Evolutionary conservation across 1,140 invertebrate species (phyloP).

Genomic region (Cotesia glomerata): DNA sequence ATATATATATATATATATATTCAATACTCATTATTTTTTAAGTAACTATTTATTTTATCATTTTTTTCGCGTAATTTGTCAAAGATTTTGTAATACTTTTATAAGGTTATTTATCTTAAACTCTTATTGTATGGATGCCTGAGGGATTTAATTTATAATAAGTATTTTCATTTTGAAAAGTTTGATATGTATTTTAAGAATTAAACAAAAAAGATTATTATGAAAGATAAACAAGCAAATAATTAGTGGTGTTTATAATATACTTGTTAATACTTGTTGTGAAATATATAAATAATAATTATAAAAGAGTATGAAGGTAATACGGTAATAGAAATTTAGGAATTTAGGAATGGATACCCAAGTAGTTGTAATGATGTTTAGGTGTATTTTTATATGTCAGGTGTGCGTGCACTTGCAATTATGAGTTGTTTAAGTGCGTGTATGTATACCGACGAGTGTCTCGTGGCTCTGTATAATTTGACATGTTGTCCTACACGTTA

Average conservation of each 20-base stretch:
- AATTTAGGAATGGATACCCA: not conserved
- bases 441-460: conserved; percentile 35
- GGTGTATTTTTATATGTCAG: conserved; percentile 7
- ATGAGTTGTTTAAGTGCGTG: conserved; percentile 39
- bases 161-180: too few species aligned
- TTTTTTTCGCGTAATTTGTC: not conserved
- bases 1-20: too few species aligned
- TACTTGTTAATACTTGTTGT: too few species aligned
- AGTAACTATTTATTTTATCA: not conserved
- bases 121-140: not conserved
- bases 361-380: not conserved
- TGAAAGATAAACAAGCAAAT: too few species aligned
- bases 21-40: not conserved
- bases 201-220: too few species aligned
- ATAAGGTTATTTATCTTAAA: not conserved
- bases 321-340: too few species aligned
- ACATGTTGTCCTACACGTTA: conserved; percentile 65
- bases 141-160: too few species aligned
- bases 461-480: conserved; percentile 62
- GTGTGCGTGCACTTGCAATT: conserved; percentile 15
- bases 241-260: too few species aligned
- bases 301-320: too few species aligned
- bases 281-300: too few species aligned
- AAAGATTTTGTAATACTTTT: not conserved
- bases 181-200: too few species aligned